phyloP scores from a whole-genome alignment of 2,888 invertebrate genomes.

The Synanthedon vespiformis region DNA sequence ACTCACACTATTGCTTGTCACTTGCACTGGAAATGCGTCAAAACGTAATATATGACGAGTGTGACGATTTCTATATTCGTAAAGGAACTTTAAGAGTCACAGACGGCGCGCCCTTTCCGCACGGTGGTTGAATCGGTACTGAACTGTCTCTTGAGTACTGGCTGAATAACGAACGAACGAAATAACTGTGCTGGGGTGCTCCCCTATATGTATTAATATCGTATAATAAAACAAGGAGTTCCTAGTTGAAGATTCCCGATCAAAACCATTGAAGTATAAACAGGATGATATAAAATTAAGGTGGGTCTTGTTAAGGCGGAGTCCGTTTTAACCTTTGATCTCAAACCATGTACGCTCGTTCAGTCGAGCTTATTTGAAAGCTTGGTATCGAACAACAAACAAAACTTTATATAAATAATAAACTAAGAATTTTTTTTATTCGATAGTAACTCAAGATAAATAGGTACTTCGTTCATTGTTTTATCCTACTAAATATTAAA shows the following conservation, averaged over 20 bases:
- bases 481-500: no score
- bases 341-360: not conserved
- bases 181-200: not conserved
- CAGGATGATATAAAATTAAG: conserved; percentile 42
- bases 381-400: no score
- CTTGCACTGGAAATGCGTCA: conserved; percentile 9
- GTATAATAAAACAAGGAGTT: not conserved
- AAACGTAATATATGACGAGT: conserved; percentile 17
- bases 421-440: no score
- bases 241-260: not conserved
- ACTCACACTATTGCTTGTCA: not conserved
- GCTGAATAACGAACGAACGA: no score
- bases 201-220: not conserved
- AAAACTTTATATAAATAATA: no score
- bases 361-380: not conserved
- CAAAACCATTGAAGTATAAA: conserved; percentile 39
- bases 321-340: not conserved
- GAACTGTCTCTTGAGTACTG: no score
- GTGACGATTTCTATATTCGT: conserved; percentile 46
- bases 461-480: no score
- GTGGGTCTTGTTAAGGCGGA: conserved; percentile 27
- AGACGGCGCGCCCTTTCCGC: conserved; percentile 26
- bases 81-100: conserved; percentile 19
- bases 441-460: no score
- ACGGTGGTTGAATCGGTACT: conserved; percentile 32